Conservation (phyloP, 2,797 vertebrate species). For the Naso thynnoides region DNA sequence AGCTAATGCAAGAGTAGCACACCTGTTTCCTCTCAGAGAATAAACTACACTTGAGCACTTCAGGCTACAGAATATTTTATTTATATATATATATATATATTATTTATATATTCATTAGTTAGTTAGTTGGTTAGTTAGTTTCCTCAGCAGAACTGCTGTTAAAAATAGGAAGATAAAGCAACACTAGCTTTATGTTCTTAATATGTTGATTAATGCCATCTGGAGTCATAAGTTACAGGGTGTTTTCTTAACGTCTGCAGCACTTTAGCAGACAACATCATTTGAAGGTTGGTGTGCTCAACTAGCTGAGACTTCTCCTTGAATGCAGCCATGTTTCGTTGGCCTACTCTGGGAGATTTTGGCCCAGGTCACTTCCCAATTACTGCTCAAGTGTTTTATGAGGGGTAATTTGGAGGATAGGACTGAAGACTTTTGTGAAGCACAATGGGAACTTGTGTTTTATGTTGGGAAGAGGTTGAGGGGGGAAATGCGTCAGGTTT, state of each 20-base stretch:
- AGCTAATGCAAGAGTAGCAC: background rate
- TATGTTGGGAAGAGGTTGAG: conserved; percentile 64
- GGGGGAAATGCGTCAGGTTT: conserved; percentile 40
- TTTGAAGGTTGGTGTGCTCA: background rate
- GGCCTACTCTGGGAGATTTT: conserved; percentile 12
- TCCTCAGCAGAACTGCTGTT: background rate
- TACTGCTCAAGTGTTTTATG: conserved; percentile 72
- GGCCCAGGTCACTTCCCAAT: conserved; percentile 55
- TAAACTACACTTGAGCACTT: too few relatives aligned
- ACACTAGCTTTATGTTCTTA: background rate
- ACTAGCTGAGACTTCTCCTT: background rate
- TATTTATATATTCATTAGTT: too few relatives aligned
- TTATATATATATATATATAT: too few relatives aligned
- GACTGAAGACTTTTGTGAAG: conserved; percentile 53
- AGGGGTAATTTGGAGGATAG: conserved; percentile 65
- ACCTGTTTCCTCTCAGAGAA: conserved; percentile 14
- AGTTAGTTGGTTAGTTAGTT: background rate
- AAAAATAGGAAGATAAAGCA: background rate
- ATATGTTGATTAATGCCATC: background rate
- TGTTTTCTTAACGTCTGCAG: conserved; percentile 12
- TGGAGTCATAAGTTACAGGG: background rate
- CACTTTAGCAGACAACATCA: background rate
- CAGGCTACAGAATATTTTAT: too few relatives aligned
- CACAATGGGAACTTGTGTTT: conserved; percentile 71
- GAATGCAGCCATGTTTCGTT: conserved; percentile 21